Evolutionary conservation across 2,797 vertebrate genomes (phyloP), one percentile per base, ranked within the genome.

Genomic region (Lacerta agilis): DNA sequence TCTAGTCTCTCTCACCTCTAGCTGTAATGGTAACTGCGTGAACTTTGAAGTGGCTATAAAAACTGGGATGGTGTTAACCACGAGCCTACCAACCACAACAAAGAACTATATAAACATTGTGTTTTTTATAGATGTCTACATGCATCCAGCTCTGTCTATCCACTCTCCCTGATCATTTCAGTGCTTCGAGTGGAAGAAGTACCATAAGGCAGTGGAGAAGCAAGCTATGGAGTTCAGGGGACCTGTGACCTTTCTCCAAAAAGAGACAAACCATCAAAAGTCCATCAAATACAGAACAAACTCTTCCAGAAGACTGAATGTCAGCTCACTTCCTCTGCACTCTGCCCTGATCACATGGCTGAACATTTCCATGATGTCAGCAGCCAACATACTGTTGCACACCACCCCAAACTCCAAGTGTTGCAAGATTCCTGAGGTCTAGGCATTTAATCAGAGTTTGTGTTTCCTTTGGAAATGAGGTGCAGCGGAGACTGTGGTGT

Each of bases 1-100:
- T 93, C 89, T 90, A 83, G 45, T 55, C 86, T 92, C 90, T 92
- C 84, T 90, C 87, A 92, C 93, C 86, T 93, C 75, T 64, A 86
- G 61, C 87, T 89, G 2, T 83, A 92, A 91, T 64, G 86, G 83
- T 90, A 93, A 89, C 72, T 82, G 43, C 15, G 18, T 55, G 49
- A 55, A 80, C 8, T 58, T 79, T 33, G 15, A 33, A 79, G 79
- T 61, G 10, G n/a, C 55, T 6, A 33, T 79, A 58, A n/a, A 5
- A 79, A 61, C 49, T 55, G 29, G n/a, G 78, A 23, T 20, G 3
- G 33, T 58, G 20, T 79, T 36, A 80, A 38, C 20, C 20, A 80
- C 20, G 3, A 20, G 33, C 6, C 20, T 79, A 58, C 69, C 11
- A 71, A 69, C 11, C 69, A 55, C 78, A 58, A 36, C 78, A 36